Evolutionary conservation across 2,888 invertebrate species (phyloP), one percentile per base, ranked within the genome.

Genomic region (Macrophya annulata): DNA sequence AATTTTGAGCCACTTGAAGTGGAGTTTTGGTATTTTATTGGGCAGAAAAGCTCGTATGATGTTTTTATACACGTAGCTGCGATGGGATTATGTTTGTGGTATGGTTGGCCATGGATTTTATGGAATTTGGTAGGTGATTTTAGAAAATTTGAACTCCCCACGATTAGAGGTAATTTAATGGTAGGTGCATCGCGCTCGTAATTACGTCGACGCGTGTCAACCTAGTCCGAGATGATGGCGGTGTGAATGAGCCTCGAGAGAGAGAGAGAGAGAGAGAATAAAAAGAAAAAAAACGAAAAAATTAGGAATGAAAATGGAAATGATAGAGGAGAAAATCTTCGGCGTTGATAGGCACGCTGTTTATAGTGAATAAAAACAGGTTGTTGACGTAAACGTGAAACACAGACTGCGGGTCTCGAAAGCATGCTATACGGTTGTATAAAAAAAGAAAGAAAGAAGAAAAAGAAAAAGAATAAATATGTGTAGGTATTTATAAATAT

Each of bases 261-360:
- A 48, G 10, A 74, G 40, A 43, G 37, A 40, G 74, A 12, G 45
- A 25, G 74, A 45, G 45, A 51, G 51, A 4, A 17, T 0, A 4
- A n/a, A n/a, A n/a, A 8, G 8, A 8, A n/a, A 8, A n/a, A n/a
- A 55, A 8, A 1, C 1, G 6, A 68, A 31, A 48, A 25, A 25
- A 48, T 76, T 76, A 48, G 51, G 31, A 25, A 25, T 25, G 10
- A 21, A 40, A 91, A 86, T 85, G 31, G 59, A 84, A 76, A 79
- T 31, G 82, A 71, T 51, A 43, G 55, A 82, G 55, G 83, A 48
- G 51, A 45, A 45, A 74, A 74, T 74, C 43, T 17, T n/a, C 72
- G 12, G 72, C 45, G 72, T 74, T 74, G n/a, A 74, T 74, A 45
- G 72, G 72, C 17, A 43, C 43, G 72, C 68, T 31, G 37, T 68